Base-by-base conservation (phyloP, 2,113 vertebrate species). In the Thunnus maccoyii region DNA sequence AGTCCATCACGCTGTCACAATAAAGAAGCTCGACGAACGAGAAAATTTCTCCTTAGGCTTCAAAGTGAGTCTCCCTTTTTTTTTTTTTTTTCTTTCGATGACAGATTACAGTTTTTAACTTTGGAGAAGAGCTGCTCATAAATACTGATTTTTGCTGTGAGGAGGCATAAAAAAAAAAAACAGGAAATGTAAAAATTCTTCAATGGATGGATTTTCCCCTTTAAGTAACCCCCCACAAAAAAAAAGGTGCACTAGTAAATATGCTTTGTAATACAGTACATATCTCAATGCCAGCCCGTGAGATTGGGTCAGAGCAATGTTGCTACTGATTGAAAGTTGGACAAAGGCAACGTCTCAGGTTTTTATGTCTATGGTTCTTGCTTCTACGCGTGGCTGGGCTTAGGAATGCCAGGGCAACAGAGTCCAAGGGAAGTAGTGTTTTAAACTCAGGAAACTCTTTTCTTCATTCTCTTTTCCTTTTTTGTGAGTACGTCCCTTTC, bases 1-100 rank as follows among this genome's bases (percentile, higher is more conserved):
- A 91, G 90, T 91, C 86, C 85, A 88, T 92, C 88, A 90, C 73
- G 1, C 71, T 90, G 89, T 89, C 86, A 90, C 80, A 87, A 84
- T 81, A 86, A 91, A 88, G 88, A 69, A 78, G 80, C 71, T 85
- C 50, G 15, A 72, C 70, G 79, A 76, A 78, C 25, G 17, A 69
- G 27, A 71, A 82, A 84, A 86, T 17, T 36, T 46, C 83, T 81
- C 71, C 41, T 50, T 5, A 5, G 41, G 68, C 82, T 85, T 91
- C 88, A 89, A 85, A 89, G 82, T 3, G 36, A 61, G 47, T 44
- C 80, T 68, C 81, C 57, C 22, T 57, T 50, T 75, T 41, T 9
- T 41, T 41, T 41, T 22, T 36, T 61, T 16, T 44, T 22, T 74
- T 63, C 62, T 72, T 54, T 73, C 70, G 0, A 32, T 85, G 80